Base-by-base conservation (phyloP, 2,797 vertebrate genomes). In the Chloroceryle amazona region DNA sequence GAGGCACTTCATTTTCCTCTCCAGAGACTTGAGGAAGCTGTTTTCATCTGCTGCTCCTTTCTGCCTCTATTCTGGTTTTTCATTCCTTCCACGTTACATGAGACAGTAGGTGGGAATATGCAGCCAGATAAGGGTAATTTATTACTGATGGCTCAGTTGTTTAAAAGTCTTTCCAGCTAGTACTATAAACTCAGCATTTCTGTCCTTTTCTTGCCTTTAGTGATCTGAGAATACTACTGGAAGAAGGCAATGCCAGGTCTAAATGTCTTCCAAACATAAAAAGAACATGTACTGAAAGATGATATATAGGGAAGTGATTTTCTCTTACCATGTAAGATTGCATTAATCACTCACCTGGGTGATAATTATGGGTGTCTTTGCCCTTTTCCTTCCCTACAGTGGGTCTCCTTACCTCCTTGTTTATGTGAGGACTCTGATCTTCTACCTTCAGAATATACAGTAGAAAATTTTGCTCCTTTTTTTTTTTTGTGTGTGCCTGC, bases 31-130 rank as follows among this genome's bases (percentile, higher is more conserved):
- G 37, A 83, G 60, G 35, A 58, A 79, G 41, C 22, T 89, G 68
- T 35, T 62, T 81, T 63, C 55, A 35, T 31, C 60, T 73, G 33
- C 65, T 70, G 31, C 37, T 92, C 39, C 29, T 94, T 54, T 81
- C 62, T 83, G 93, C 46, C 44, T 86, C 21, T 39, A 3, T 33
- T 57, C 13, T 81, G 58, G 54, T 58, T 35, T 63, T 70, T 90
- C 83, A 83, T 97, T 97, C 85, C 68, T 98, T 98, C 88, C 85
- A 89, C n/a, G 42, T 67, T 37, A 93, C 68, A 33, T 46, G 86
- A 60, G 84, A 76, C 71, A 96, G 67, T 58, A 97, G 79, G 41
- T 93, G 51, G 42, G 41, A 88, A 95, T 76, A 26, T 33, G 9
- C 10, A 67, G 94, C 94, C 96, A 96, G 79, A 88, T 86, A 84